Evolutionary conservation across 2,888 invertebrate genomes (phyloP).

Genomic region (Pachycephus smyrnensis): DNA sequence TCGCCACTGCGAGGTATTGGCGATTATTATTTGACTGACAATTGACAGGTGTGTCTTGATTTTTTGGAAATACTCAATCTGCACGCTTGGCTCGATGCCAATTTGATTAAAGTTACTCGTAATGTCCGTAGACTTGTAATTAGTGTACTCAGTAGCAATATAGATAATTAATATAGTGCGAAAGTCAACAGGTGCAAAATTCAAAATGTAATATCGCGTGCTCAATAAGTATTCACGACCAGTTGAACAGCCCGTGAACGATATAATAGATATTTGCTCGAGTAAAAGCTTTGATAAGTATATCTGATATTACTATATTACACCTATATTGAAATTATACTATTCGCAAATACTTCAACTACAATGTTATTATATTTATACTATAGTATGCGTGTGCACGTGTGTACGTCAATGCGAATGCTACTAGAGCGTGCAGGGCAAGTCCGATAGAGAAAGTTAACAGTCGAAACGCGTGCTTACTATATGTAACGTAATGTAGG

Average conservation of each 20-base stretch:
- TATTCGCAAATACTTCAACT: neutral
- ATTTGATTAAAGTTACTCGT: no score
- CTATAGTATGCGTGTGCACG: neutral
- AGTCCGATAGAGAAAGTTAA: neutral
- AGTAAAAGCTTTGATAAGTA: neutral
- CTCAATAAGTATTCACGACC: neutral
- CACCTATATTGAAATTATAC: neutral
- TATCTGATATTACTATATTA: neutral
- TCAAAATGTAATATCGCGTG: neutral
- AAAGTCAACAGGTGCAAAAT: neutral
- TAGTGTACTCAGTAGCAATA: neutral
- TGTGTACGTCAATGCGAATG: neutral
- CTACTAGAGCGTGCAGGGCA: neutral
- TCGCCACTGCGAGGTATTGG: accelerated
- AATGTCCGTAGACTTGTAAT: neutral
- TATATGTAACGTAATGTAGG: neutral
- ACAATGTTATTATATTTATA: neutral
- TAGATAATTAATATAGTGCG: neutral
- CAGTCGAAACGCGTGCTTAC: neutral
- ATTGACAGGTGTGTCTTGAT: no score
- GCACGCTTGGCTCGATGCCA: no score
- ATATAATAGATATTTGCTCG: neutral
- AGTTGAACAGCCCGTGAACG: neutral
- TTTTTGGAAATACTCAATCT: no score
- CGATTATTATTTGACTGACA: no score